Evolutionary conservation across 2,888 invertebrate genomes (phyloP).

Genomic region (Lochmaea crataegi): DNA sequence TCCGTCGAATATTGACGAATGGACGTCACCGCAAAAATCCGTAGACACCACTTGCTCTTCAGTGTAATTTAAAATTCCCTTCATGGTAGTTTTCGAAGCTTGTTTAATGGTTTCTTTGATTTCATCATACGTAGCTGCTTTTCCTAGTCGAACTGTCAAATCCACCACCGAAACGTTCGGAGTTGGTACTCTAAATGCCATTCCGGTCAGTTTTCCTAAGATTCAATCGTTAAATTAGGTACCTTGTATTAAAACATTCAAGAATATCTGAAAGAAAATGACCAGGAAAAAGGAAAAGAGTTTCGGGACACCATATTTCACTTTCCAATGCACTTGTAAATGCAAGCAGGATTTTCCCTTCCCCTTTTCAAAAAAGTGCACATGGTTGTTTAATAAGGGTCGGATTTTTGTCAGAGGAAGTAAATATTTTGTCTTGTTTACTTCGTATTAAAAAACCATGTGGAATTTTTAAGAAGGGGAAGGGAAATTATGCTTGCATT

Average conservation of each 20-base stretch:
- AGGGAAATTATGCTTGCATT: not conserved
- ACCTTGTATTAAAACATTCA: not conserved
- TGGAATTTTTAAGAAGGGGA: not conserved
- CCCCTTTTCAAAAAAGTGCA: too few species aligned
- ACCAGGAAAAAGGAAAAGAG: not conserved
- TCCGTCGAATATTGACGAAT: slow-evolving; percentile 97
- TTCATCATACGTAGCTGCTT: slow-evolving; percentile 87
- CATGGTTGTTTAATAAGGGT: too few species aligned
- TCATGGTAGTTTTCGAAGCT: slow-evolving; percentile 85
- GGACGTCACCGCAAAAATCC: slow-evolving; percentile 92
- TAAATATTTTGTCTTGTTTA: too few species aligned
- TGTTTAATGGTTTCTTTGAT: slow-evolving; percentile 87
- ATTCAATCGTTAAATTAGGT: not conserved
- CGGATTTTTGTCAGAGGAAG: too few species aligned
- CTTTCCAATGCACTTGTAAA: too few species aligned
- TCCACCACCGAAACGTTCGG: slow-evolving; percentile 98
- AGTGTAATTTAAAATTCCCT: slow-evolving; percentile 94
- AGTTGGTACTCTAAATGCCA: slow-evolving; percentile 99
- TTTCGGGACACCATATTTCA: too few species aligned
- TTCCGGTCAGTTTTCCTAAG: slow-evolving; percentile 62
- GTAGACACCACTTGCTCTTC: slow-evolving; percentile 96
- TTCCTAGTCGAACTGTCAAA: slow-evolving; percentile 78
- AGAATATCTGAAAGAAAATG: not conserved
- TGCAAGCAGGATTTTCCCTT: too few species aligned
- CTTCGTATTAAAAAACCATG: not conserved